Conservation (phyloP, 2,113 vertebrate genomes). For the Cyprinodon tularosa region DNA sequence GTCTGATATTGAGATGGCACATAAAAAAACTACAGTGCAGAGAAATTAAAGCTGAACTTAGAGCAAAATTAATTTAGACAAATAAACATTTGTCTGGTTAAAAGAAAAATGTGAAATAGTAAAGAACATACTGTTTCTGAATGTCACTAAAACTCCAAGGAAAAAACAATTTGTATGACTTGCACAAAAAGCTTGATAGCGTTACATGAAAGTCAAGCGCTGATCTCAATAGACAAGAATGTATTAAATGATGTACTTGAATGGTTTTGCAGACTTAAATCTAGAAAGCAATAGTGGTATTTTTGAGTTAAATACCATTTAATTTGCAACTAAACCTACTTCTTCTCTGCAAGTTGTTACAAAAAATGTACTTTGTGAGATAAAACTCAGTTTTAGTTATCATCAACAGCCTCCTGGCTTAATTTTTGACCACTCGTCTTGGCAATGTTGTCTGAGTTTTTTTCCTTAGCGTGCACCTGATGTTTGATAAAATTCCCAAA, state of each 20-base stretch:
- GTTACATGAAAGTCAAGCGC: neutral
- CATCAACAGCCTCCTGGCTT: neutral
- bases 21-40: neutral
- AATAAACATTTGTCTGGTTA: neutral
- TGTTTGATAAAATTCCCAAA: neutral
- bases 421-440: neutral
- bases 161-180: neutral
- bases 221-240: neutral
- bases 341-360: neutral
- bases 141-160: neutral
- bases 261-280: neutral
- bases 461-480: too few species aligned
- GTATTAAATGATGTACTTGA: neutral
- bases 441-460: neutral
- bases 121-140: neutral
- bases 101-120: neutral
- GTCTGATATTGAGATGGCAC: neutral
- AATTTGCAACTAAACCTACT: neutral
- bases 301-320: neutral
- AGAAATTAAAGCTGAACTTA: constrained; percentile 15
- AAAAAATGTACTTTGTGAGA: too few species aligned
- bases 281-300: neutral
- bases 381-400: too few species aligned
- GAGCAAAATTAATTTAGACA: neutral
- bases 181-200: neutral